Percentiles rank a stretch among this genome's conserved stretches.
These are phyloP conservation scores for Araneus ventricosus DNA, from an alignment of 1,140 invertebrate genomes.

Conservation along the genomic window DNA sequence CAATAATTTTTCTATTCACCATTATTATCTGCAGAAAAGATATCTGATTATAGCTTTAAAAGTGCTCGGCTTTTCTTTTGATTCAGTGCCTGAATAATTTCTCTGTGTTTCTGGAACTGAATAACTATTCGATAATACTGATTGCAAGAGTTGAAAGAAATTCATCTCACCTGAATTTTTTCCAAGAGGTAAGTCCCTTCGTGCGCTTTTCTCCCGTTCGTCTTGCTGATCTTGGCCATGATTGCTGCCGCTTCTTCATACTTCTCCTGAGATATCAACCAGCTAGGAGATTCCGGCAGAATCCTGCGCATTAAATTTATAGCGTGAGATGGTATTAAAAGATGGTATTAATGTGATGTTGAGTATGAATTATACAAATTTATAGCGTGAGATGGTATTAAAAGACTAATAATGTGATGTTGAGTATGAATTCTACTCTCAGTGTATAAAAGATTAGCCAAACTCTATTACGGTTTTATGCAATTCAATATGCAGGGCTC, in stretches of 20 bases:
- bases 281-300: constrained; percentile 56
- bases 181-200: constrained; percentile 28
- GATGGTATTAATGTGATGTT: not conserved
- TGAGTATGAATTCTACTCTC: too few species aligned
- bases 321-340: not conserved
- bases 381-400: not conserved
- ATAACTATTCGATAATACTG: too few species aligned
- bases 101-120: too few species aligned
- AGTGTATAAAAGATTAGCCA: too few species aligned
- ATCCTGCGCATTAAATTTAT: not conserved
- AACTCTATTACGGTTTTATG: too few species aligned
- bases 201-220: constrained; percentile 38
- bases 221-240: constrained; percentile 60
- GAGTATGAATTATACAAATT: too few species aligned
- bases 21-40: too few species aligned
- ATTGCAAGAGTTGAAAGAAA: not conserved
- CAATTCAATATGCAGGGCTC: too few species aligned
- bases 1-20: too few species aligned
- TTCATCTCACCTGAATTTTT: constrained; percentile 27
- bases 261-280: constrained; percentile 58
- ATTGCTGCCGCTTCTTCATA: constrained; percentile 56
- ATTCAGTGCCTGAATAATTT: too few species aligned
- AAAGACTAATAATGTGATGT: not conserved
- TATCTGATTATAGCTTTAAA: too few species aligned
- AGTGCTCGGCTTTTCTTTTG: too few species aligned